Evolutionary conservation across 2,113 vertebrate genomes (phyloP).

Genomic region (Numenius arquata): DNA sequence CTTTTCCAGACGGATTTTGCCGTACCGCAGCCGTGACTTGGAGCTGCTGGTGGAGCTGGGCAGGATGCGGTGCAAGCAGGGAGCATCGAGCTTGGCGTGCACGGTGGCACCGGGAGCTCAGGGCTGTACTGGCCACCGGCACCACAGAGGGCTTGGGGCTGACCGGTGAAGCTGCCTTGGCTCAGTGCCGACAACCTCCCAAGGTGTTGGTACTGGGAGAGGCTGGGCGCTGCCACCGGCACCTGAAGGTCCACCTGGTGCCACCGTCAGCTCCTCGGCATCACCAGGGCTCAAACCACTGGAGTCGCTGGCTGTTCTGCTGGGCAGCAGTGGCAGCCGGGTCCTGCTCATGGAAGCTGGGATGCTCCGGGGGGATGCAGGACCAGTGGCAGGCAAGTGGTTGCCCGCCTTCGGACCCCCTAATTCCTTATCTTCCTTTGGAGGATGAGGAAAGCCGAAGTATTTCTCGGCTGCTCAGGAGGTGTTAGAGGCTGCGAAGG

Average conservation of each 20-base stretch:
- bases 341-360: neutral
- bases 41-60: neutral
- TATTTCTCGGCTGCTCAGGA: neutral
- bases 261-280: rapidly evolving
- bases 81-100: rapidly evolving
- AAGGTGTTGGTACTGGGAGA: neutral
- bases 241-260: neutral
- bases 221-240: rapidly evolving
- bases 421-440: neutral
- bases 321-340: neutral
- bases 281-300: rapidly evolving
- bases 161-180: neutral
- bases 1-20: neutral
- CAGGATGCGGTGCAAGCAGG: rapidly evolving
- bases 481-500: rapidly evolving
- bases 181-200: neutral
- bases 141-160: neutral
- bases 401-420: neutral
- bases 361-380: neutral
- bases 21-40: rapidly evolving
- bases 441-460: neutral
- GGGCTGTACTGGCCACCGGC: rapidly evolving
- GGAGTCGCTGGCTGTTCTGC: neutral
- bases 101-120: rapidly evolving
- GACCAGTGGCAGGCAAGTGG: rapidly evolving